A percentile compares a stretch with the other conserved stretches of the same genome.
These are phyloP conservation scores for Heliconius eleuchia DNA, from an alignment of 1,140 invertebrate genomes.

Conservation along the genomic window DNA sequence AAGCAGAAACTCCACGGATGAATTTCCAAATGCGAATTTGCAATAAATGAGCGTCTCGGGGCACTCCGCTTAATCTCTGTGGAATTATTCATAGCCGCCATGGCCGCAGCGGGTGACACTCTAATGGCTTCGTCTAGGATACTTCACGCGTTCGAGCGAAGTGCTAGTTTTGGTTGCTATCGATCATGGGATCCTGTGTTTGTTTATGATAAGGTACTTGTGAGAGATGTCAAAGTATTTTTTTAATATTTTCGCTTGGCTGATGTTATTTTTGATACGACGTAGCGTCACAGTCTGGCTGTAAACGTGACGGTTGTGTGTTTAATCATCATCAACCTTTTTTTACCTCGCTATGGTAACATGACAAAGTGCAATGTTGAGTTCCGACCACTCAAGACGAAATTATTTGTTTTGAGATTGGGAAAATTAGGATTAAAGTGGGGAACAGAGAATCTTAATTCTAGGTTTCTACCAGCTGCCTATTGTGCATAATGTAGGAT, in stretches of 20 bases:
- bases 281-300: too few species aligned
- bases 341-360: too few species aligned
- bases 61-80: constrained; percentile 25
- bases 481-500: too few species aligned
- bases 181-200: not conserved
- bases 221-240: not conserved
- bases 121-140: constrained; percentile 25
- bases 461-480: too few species aligned
- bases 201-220: not conserved
- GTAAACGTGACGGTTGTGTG: too few species aligned
- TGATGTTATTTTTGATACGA: too few species aligned
- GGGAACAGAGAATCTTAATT: too few species aligned
- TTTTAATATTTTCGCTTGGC: not conserved
- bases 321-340: too few species aligned
- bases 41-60: constrained; percentile 27
- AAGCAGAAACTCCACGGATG: constrained; percentile 24
- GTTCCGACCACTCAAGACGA: too few species aligned
- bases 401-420: too few species aligned
- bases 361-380: too few species aligned
- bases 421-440: too few species aligned
- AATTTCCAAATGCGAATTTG: constrained; percentile 28
- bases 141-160: constrained; percentile 21
- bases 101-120: constrained; percentile 23
- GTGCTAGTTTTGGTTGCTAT: constrained; percentile 1
- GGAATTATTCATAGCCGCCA: constrained; percentile 32